Evolutionary conservation across 2,113 vertebrate species (phyloP), one percentile per base, ranked within the genome.

Genomic region (Chamaetylas fuelleborni): DNA sequence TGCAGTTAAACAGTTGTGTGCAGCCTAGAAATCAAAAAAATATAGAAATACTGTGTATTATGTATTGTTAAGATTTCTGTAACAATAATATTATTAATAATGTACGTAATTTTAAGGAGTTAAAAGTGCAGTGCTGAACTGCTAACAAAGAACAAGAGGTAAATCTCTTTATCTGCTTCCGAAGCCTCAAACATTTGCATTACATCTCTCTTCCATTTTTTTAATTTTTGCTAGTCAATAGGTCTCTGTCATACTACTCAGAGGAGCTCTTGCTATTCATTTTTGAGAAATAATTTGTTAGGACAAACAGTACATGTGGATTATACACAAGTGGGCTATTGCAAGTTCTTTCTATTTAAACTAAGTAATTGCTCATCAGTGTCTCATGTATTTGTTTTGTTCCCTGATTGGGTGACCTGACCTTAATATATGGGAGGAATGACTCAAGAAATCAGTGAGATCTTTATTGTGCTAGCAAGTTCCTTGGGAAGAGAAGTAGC

Each of bases 251-350:
- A 22, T 36, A 56, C 5, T 7, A 1, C 31, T 50, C 40, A 69
- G 54, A 70, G 25, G 23, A 89, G 5, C 19, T 36, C 28, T 64
- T 54, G 25, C 33, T 84, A 7, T 86, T 87, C 1, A 15, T 45
- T 85, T 85, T 51, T 76, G 65, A 89, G 48, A 79, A 92, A 69
- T 42, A 82, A 87, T 89, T 76, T 85, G 11, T 64, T 76, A 69
- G 50, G 33, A 87, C 51, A 88, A 84, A 78, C 36, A 57, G 31
- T 67, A 40, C n/a, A 25, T 80, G 28, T 80, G n/a, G 40, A 45
- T 86, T 85, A 78, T 43, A 76, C 54, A 76, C 25, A 87, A 81
- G 70, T 61, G 62, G 33, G 12, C 18, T 81, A 19, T 40, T 87
- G 24, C 23, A 51, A 24, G 19, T 71, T 88, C 45, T 79, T 78